Base-by-base conservation (phyloP, 2,888 invertebrate genomes). In the Pristionchus entomophagus region DNA sequence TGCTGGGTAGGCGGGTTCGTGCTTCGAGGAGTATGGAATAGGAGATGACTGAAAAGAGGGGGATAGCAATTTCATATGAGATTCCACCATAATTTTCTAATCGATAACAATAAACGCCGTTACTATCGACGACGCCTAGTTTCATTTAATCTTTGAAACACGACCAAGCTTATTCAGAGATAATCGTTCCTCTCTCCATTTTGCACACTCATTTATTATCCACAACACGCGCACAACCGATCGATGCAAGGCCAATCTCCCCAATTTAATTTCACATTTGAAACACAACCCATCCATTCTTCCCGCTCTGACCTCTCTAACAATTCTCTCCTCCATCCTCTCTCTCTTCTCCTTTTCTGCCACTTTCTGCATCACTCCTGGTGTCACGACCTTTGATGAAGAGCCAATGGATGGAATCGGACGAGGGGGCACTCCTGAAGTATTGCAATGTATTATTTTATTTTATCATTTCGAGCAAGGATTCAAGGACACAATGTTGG, bases 1-100 rank as follows among this genome's bases (percentile, higher is more conserved):
- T 10, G 73, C 73, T 19, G 73, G 73, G 73, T 14, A 73, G 73
- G 73, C 73, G 10, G 73, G 73, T 32, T 73, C 73, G 73, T 73
- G 73, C n/a, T 12, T 41, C 26, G 73, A 73, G 2, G 65, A 29
- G 65, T 26, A 73, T 1, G 73, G 73, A 8, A 41, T 10, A 41
- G 73, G 41, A 3, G 73, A 73, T 6, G 73, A 41, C 73, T 73
- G 41, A 19, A 73, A 73, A 26, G 5, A 41, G 41, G 26, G 12
- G 41, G 17, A 22, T 69, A 1, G 65, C n/a, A n/a, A n/a, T n/a
- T n/a, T n/a, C n/a, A n/a, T n/a, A n/a, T n/a, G n/a, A n/a, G n/a
- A n/a, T n/a, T n/a, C n/a, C n/a, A n/a, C n/a, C n/a, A n/a, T n/a
- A n/a, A n/a, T n/a, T n/a, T n/a, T n/a, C n/a, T n/a, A n/a, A n/a